Evolutionary conservation across 2,113 vertebrate genomes (phyloP).

Genomic region (Noturus placidus): DNA sequence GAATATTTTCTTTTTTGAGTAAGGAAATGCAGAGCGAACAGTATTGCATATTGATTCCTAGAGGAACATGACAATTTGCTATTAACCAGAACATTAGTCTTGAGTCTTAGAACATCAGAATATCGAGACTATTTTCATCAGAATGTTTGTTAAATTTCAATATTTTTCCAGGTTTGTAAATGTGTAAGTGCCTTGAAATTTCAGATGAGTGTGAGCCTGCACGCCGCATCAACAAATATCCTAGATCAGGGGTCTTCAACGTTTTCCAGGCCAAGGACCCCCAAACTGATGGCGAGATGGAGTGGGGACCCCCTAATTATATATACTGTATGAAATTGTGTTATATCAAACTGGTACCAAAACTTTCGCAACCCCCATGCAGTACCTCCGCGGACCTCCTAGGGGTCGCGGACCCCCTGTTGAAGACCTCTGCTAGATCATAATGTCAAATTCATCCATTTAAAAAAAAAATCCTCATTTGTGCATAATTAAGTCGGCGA

Average conservation of each 20-base stretch:
- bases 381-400: no score
- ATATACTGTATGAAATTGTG: no score
- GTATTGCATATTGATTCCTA: not conserved
- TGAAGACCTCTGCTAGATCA: no score
- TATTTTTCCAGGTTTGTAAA: not conserved
- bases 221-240: not conserved
- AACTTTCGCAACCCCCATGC: no score
- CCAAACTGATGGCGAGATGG: no score
- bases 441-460: no score
- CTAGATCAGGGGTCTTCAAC: no score
- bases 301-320: no score
- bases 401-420: no score
- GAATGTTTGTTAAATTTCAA: no score
- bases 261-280: no score
- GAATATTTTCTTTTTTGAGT: not conserved
- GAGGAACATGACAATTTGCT: not conserved
- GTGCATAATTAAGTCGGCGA: not conserved
- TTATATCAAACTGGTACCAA: no score
- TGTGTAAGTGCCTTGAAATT: not conserved
- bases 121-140: not conserved
- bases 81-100: not conserved
- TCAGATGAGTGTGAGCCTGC: not conserved
- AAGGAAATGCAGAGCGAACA: not conserved
- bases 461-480: not conserved
- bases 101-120: not conserved